Evolutionary conservation across 2,888 invertebrate genomes (phyloP).

Genomic region (Heliconius charithonia): DNA sequence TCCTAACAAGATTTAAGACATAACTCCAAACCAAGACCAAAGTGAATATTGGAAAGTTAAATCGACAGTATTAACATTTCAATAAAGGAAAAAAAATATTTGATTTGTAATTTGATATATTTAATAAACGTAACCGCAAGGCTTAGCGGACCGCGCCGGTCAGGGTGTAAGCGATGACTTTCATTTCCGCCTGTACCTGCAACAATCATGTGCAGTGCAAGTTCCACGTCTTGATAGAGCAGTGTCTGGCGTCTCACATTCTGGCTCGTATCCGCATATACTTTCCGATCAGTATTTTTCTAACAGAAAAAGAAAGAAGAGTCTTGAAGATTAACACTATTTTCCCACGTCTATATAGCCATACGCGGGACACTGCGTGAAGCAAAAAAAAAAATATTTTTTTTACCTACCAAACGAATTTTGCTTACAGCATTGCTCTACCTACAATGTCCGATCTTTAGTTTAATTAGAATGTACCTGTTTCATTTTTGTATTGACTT

Average conservation of each 20-base stretch:
- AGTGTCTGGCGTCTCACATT: constrained; percentile 28
- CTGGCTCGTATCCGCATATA: constrained; percentile 34
- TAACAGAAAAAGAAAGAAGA: constrained; percentile 5
- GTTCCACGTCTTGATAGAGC: constrained; percentile 43
- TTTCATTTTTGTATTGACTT: too few species aligned
- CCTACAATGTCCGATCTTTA: too few species aligned
- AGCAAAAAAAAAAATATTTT: too few species aligned
- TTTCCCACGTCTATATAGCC: too few species aligned
- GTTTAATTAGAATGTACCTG: too few species aligned
- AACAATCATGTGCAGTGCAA: constrained; percentile 39
- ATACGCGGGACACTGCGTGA: too few species aligned
- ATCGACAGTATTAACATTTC: not conserved
- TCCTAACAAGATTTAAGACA: too few species aligned
- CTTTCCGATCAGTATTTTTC: constrained; percentile 36
- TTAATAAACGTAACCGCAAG: constrained; percentile 17
- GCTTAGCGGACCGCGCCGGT: constrained; percentile 15
- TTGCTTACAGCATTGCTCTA: too few species aligned
- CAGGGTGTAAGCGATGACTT: constrained; percentile 45
- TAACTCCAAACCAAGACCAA: too few species aligned
- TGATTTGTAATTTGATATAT: constrained; percentile 5
- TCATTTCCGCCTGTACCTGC: constrained; percentile 42
- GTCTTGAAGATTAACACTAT: not conserved
- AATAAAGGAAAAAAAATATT: not conserved
- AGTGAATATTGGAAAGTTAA: constrained; percentile 3
- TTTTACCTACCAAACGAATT: too few species aligned